Evolutionary conservation across 2,888 invertebrate genomes (phyloP).

Genomic region (Drosophila rellima): DNA sequence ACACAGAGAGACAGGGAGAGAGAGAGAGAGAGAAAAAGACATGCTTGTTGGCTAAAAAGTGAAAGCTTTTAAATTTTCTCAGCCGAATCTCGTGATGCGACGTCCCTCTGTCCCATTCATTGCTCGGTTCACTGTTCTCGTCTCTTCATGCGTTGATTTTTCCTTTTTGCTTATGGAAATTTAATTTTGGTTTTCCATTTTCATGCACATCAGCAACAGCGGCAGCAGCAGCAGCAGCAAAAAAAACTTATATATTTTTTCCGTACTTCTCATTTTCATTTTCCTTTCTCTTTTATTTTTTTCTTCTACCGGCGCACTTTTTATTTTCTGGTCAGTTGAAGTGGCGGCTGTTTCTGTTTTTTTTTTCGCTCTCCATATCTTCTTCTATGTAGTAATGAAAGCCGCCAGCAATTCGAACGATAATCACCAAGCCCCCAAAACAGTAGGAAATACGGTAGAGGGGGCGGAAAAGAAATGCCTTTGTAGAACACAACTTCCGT

Average conservation of each 20-base stretch:
- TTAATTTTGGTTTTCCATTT: constrained; percentile 55
- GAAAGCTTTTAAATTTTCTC: constrained; percentile 58
- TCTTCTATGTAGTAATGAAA: constrained; percentile 53
- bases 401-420: constrained; percentile 57
- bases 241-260: constrained; percentile 12
- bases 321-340: constrained; percentile 36
- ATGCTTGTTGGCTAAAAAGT: constrained; percentile 55
- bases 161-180: constrained; percentile 58
- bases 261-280: constrained; percentile 14
- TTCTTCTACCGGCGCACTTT: constrained; percentile 27
- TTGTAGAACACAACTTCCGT: constrained; percentile 27
- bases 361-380: background rate
- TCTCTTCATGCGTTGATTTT: constrained; percentile 46
- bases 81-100: constrained; percentile 22
- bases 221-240: constrained; percentile 20
- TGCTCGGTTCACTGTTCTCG: constrained; percentile 27
- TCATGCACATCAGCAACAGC: constrained; percentile 29
- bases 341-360: constrained; percentile 33
- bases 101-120: background rate
- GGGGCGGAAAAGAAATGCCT: constrained; percentile 7
- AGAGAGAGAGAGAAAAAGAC: background rate
- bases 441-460: background rate
- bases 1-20: background rate
- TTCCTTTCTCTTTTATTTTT: background rate
- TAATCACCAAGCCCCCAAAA: constrained; percentile 54